Conservation (phyloP, 2,888 invertebrate species). For the Dilophus febrilis region DNA sequence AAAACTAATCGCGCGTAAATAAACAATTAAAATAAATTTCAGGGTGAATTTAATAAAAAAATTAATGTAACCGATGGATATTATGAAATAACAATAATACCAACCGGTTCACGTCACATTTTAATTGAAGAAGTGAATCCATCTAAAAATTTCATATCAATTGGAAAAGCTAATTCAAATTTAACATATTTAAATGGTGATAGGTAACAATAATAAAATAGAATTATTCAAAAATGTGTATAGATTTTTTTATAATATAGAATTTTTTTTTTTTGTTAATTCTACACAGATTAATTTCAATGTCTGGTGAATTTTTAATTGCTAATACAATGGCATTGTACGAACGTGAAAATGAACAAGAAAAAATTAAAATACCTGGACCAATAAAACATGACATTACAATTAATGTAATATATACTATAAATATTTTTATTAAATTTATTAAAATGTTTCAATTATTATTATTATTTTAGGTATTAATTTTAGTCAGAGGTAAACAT, state of each 20-base stretch:
- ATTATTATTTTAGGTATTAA: conserved; percentile 28
- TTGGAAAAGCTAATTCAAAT: conserved; percentile 48
- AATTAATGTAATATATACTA: conserved; percentile 47
- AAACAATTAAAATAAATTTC: conserved; percentile 10
- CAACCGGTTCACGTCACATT: conserved; percentile 63
- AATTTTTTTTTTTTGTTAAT: conserved; percentile 9
- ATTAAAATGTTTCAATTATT: conserved; percentile 8
- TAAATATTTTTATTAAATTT: conserved; percentile 6
- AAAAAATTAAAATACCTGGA: conserved; percentile 64
- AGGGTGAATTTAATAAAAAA: conserved; percentile 36
- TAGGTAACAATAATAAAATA: conserved; percentile 41
- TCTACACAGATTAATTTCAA: conserved; percentile 40
- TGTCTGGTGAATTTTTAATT: conserved; percentile 66
- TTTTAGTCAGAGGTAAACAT: conserved; percentile 52
- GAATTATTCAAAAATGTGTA: not conserved
- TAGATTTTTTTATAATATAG: conserved; percentile 10
- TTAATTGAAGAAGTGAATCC: conserved; percentile 56
- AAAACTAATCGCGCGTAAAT: conserved; percentile 14
- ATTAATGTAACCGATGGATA: conserved; percentile 40
- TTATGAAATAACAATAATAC: conserved; percentile 45
- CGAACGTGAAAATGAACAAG: conserved; percentile 58
- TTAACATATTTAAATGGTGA: conserved; percentile 65
- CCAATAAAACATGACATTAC: conserved; percentile 65
- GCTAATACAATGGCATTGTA: conserved; percentile 67
- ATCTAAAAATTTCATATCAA: conserved; percentile 64